Percentiles rank a stretch among this genome's conserved stretches.
Evolutionary conservation across 2,888 invertebrate species (phyloP).

Genomic region (Mesoligia furuncula): DNA sequence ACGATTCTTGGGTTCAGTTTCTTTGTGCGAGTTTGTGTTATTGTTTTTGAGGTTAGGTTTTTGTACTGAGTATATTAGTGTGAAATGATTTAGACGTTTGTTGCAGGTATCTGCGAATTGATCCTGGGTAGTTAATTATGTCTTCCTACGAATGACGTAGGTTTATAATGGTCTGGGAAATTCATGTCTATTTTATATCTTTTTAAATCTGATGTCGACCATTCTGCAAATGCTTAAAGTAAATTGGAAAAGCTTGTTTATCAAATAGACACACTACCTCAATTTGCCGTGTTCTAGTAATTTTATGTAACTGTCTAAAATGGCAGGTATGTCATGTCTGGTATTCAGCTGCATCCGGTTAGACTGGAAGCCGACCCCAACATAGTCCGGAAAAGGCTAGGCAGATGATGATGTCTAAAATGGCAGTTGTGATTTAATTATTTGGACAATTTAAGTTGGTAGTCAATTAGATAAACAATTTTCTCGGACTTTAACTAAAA

Average conservation of each 20-base stretch:
- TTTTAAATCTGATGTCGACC: not conserved
- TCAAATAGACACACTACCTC: not conserved
- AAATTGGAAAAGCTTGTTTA: not conserved
- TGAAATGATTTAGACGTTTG: not conserved
- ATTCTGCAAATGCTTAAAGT: not conserved
- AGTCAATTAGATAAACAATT: not conserved
- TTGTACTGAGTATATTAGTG: not conserved
- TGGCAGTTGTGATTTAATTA: not conserved
- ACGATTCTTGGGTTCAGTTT: slow-evolving; percentile 9
- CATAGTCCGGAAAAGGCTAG: too few relatives aligned
- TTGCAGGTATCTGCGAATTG: not conserved
- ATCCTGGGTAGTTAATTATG: not conserved
- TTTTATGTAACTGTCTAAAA: too few relatives aligned
- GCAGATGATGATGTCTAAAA: not conserved
- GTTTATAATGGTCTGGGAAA: not conserved
- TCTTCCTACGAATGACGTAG: not conserved
- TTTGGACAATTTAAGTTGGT: not conserved
- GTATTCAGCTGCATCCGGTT: too few relatives aligned
- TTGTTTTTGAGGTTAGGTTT: slow-evolving; percentile 11
- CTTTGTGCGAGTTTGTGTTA: slow-evolving; percentile 11
- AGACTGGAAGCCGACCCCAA: too few relatives aligned
- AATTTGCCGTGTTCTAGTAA: not conserved
- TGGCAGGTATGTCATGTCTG: too few relatives aligned
- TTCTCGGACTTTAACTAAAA: not conserved
- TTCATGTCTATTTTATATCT: not conserved